Percentiles rank a stretch among this genome's conserved stretches.
Conservation (phyloP, 2,888 invertebrate species). For the Andrena dorsata region DNA sequence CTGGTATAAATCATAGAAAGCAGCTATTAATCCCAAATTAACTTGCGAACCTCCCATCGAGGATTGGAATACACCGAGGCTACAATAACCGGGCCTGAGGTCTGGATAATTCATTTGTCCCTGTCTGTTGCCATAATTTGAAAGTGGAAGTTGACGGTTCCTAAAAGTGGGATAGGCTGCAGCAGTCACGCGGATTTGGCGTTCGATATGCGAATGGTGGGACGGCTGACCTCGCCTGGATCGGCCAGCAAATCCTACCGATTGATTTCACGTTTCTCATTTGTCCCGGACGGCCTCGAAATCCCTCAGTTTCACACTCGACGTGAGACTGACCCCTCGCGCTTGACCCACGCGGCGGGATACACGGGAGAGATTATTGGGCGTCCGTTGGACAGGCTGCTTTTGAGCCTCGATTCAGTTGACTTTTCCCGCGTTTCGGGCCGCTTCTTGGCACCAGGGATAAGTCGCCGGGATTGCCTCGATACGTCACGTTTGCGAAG, state of each 20-base stretch:
- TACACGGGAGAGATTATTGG: conserved; percentile 69
- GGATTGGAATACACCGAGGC: not conserved
- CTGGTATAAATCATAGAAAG: not conserved
- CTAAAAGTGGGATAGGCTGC: not conserved
- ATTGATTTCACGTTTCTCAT: conserved; percentile 79
- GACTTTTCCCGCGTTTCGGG: conserved; percentile 36
- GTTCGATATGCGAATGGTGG: not conserved
- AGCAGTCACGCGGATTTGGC: conserved; percentile 20
- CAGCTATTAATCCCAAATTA: not conserved
- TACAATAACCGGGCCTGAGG: too few species aligned
- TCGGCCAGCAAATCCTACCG: conserved; percentile 66
- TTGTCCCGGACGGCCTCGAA: conserved; percentile 57
- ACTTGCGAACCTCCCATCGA: not conserved
- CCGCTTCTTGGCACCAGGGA: conserved; percentile 25
- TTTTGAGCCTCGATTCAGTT: conserved; percentile 15
- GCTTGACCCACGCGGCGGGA: conserved; percentile 73
- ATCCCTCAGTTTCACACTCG: conserved; percentile 83
- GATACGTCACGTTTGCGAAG: conserved; percentile 51
- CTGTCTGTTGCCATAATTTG: too few species aligned
- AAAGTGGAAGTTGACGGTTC: too few species aligned
- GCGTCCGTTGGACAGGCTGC: conserved; percentile 39
- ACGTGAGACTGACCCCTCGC: conserved; percentile 79
- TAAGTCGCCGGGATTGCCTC: conserved; percentile 38
- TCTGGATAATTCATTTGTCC: not conserved
- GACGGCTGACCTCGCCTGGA: conserved; percentile 3